phyloP scores from a whole-genome alignment of 2,113 vertebrate species.

The Dicentrarchus labrax region DNA sequence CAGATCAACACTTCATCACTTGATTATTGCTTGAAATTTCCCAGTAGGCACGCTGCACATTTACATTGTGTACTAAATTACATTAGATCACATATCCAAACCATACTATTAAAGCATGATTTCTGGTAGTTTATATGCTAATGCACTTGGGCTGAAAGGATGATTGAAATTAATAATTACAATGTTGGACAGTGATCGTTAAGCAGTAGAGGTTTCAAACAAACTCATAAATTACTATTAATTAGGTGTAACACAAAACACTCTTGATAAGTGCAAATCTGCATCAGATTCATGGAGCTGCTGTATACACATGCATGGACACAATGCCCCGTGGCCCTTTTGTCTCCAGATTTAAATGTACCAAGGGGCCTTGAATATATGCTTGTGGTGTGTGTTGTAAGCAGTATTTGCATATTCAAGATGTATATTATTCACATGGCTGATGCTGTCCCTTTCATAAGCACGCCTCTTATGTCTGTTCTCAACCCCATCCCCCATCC shows the following conservation, averaged over 20 bases:
- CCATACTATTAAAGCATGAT: conserved; percentile 58
- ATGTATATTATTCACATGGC: conserved; percentile 86
- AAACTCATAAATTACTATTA: conserved; percentile 74
- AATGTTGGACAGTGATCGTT: conserved; percentile 63
- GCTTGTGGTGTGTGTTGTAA: conserved; percentile 73
- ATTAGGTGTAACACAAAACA: conserved; percentile 64
- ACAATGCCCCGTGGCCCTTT: conserved; percentile 71
- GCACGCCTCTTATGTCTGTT: conserved; percentile 77
- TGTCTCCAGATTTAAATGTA: conserved; percentile 75
- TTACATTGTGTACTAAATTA: conserved; percentile 50
- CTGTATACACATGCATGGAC: conserved; percentile 60
- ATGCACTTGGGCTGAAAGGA: conserved; percentile 59
- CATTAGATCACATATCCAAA: conserved; percentile 57
- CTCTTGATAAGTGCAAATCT: conserved; percentile 62
- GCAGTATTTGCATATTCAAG: conserved; percentile 85
- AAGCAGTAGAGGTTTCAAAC: conserved; percentile 66
- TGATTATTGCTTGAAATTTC: conserved; percentile 2
- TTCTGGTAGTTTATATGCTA: conserved; percentile 67
- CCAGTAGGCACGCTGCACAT: conserved; percentile 16
- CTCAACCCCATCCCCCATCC: conserved; percentile 78
- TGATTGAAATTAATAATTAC: conserved; percentile 75
- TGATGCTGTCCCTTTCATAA: conserved; percentile 82
- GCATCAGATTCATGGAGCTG: conserved; percentile 61
- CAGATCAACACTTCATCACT: conserved; percentile 35
- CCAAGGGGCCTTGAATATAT: conserved; percentile 71